Base-by-base conservation (phyloP, 2,113 vertebrate genomes). In the Leucosticte australis region DNA sequence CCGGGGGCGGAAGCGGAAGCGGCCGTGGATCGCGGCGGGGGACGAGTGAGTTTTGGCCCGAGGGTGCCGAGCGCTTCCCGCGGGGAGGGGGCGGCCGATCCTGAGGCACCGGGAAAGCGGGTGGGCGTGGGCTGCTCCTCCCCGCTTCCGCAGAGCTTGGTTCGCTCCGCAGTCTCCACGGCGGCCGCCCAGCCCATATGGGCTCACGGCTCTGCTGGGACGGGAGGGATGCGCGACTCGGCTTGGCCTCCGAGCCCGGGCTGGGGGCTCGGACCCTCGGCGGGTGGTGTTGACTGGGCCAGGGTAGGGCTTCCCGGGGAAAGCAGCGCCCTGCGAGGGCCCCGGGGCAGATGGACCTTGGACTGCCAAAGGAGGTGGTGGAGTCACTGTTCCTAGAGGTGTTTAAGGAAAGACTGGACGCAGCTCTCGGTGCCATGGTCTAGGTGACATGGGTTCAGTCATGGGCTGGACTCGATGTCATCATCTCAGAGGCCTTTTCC, bases 81-180 rank as follows among this genome's bases (percentile, higher is more conserved):
- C 1, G 28, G 31, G 44, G 56, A 10, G 6, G 14, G 21, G 24
- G 19, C 2, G 35, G 35, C 1, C 18, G 30, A 2, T 2, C 1
- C 15, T 0, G 1, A 2, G 2, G 12, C 7, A 1, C 7, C 0
- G 2, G 53, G 16, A 4, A 7, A 1, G 10, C 20, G 22, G 18
- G 2, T 16, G 62, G 57, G 42, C 2, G 2, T 0, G 1, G 59
- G 28, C 6, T 13, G 26, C 1, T 3, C 4, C 13, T 30, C 11
- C 3, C 2, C 15, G 47, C 2, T 31, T 22, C 42, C 0, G 7
- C 30, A 2, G 5, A 2, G 67, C 8, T 26, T 5, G 2, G 13
- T 3, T 3, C 0, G 17, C 11, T 16, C 7, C 5, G 15, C 31
- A 21, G 14, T 4, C 6, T 9, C 18, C 1, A 3, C 2, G 5